Percentiles rank a stretch among this genome's conserved stretches.
phyloP scores from a whole-genome alignment of 2,888 invertebrate species.

The Apamea crenata region DNA sequence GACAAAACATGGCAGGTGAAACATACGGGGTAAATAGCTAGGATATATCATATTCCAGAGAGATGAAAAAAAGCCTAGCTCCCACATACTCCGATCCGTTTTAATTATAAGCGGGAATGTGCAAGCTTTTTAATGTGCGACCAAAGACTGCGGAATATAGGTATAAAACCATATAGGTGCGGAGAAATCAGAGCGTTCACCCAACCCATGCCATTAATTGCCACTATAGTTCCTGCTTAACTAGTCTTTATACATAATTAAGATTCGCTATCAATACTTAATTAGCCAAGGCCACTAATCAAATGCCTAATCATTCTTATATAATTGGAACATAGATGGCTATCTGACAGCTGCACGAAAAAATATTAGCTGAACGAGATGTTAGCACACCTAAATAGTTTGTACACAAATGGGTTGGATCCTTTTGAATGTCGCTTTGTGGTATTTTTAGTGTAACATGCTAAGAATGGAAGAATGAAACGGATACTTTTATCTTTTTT shows the following conservation, averaged over 20 bases:
- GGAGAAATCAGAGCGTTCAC: slow-evolving; percentile 44
- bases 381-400: slow-evolving; percentile 39
- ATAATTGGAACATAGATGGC: slow-evolving; percentile 32
- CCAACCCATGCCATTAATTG: slow-evolving; percentile 44
- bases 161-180: slow-evolving; percentile 10
- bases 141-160: slow-evolving; percentile 25
- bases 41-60: background rate
- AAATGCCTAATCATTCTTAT: slow-evolving; percentile 36
- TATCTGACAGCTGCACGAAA: slow-evolving; percentile 28
- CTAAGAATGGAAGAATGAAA: slow-evolving; percentile 34
- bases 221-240: slow-evolving; percentile 58
- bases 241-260: slow-evolving; percentile 45
- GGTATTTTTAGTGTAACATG: slow-evolving; percentile 20
- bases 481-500: background rate
- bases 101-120: background rate
- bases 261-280: slow-evolving; percentile 33
- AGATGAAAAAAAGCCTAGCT: background rate
- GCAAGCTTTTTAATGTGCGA: background rate
- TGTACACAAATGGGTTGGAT: slow-evolving; percentile 30
- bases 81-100: background rate
- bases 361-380: slow-evolving; percentile 11
- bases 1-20: too few species aligned
- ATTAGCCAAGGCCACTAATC: slow-evolving; percentile 49
- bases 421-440: slow-evolving; percentile 24
- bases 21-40: too few species aligned